These are phyloP conservation scores for Anastrepha obliqua DNA, from an alignment of 1,140 invertebrate genomes.

Conservation along the genomic window DNA sequence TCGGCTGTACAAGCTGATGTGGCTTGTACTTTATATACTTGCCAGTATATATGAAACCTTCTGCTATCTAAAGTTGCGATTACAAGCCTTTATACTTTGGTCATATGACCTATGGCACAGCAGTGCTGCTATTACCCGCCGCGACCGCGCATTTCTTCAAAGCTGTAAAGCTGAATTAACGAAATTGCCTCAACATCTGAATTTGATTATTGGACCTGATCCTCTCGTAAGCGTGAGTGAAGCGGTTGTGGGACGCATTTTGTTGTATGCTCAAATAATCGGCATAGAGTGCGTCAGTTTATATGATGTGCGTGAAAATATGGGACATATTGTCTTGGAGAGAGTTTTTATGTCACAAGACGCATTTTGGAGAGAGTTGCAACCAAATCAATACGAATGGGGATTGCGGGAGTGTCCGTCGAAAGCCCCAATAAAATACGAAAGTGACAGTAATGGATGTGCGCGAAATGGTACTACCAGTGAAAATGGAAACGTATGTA, in stretches of 20 bases:
- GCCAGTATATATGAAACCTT: slow-evolving; percentile 60
- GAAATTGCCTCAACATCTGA: slow-evolving; percentile 68
- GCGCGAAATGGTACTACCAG: background rate
- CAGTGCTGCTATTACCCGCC: slow-evolving; percentile 60
- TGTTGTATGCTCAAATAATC: slow-evolving; percentile 64
- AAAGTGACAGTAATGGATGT: background rate
- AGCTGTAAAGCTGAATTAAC: slow-evolving; percentile 62
- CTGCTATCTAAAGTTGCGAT: slow-evolving; percentile 58
- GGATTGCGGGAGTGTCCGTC: background rate
- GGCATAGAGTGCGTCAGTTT: slow-evolving; percentile 68
- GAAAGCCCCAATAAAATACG: background rate
- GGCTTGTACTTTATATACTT: slow-evolving; percentile 57
- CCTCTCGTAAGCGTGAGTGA: slow-evolving; percentile 59
- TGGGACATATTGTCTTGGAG: slow-evolving; percentile 53
- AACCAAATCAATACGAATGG: slow-evolving; percentile 60
- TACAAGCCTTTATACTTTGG: slow-evolving; percentile 63
- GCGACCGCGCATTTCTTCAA: slow-evolving; percentile 60
- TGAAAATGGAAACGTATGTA: background rate
- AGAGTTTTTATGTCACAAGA: slow-evolving; percentile 57
- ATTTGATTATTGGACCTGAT: slow-evolving; percentile 65
- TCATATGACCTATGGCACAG: slow-evolving; percentile 70
- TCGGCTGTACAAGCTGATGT: slow-evolving; percentile 45
- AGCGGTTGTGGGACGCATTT: slow-evolving; percentile 61
- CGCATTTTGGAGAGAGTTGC: slow-evolving; percentile 38
- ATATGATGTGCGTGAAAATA: slow-evolving; percentile 65